A percentile compares a stretch with the other conserved stretches of the same genome.
Evolutionary conservation across 2,113 vertebrate genomes (phyloP).

Genomic region (Pachyramphus minor): DNA sequence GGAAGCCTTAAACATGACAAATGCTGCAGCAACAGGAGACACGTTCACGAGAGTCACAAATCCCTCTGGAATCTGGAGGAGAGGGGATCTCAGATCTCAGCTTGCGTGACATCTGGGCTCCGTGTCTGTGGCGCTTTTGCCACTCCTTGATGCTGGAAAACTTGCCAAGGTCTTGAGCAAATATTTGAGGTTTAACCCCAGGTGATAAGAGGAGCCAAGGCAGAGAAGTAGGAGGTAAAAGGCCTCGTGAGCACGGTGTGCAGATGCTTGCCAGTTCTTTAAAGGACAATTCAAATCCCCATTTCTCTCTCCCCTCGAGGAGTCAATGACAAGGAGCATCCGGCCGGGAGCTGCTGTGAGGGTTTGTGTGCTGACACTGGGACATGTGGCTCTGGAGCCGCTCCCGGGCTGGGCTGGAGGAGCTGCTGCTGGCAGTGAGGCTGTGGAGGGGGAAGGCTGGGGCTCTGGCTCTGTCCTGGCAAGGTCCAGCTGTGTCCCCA

Average conservation of each 20-base stretch:
- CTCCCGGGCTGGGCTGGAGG: fast-evolving
- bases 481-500: not conserved
- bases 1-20: not conserved
- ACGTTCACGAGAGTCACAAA: fast-evolving
- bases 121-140: not conserved
- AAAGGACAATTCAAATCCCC: not conserved
- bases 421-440: not conserved
- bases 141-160: slow-evolving; percentile 9
- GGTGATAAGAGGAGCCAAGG: slow-evolving; percentile 23
- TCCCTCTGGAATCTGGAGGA: not conserved
- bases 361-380: not conserved
- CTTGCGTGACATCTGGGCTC: not conserved
- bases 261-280: not conserved
- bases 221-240: not conserved
- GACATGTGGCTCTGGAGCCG: fast-evolving
- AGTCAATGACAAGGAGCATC: not conserved
- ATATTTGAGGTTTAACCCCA: slow-evolving; percentile 48
- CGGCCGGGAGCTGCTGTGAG: not conserved
- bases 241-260: not conserved
- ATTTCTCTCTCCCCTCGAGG: not conserved
- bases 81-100: not conserved
- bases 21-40: not conserved
- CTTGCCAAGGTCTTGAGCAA: slow-evolving; percentile 27
- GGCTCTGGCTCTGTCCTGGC: not conserved
- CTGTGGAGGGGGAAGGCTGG: not conserved